Base-by-base conservation (phyloP, 2,113 vertebrate genomes). In the Malurus alboscapulatus region DNA sequence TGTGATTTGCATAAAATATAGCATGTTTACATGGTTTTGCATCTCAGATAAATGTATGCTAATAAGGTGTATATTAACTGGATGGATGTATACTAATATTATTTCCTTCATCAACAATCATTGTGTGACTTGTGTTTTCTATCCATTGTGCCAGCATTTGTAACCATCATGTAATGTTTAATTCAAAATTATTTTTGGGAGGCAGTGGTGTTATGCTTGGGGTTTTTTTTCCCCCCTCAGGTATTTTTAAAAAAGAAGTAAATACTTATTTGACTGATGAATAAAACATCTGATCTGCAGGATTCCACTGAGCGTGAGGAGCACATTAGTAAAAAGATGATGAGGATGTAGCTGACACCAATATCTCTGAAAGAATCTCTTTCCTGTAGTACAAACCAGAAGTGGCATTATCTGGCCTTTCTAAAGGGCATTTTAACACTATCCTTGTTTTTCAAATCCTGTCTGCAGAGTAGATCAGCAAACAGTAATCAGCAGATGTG, bases 371-470 rank as follows among this genome's bases (percentile, higher is more conserved):
- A 83, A 72, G 59, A 91, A 85, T 92, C 62, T 93, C 24, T 69
- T 83, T 55, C 40, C 61, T 83, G 25, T 69, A 57, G 34, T 61
- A n/a, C 51, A 88, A 90, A 88, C 71, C 44, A 77, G 84, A 76
- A 84, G 53, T 69, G 87, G 75, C 87, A 92, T 95, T 94, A 87
- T 96, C 58, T 96, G 91, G 77, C 92, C 91, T 95, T 95, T 95
- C 53, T 58, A 90, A 96, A 96, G 89, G 95, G 89, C 90, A 84
- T 83, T 94, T 86, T 88, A 91, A 54, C 91, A 76, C 81, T 80
- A 74, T 58, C 26, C 18, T 16, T 38, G 79, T 76, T 59, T 78
- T 92, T 94, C 32, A 75, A 93, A 84, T 83, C 58, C 48, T 84
- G 42, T 29, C 58, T 90, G 75, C 42, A 91, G 76, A 68, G 66